phyloP scores from a whole-genome alignment of 2,888 invertebrate species.

The Seira musarum region DNA sequence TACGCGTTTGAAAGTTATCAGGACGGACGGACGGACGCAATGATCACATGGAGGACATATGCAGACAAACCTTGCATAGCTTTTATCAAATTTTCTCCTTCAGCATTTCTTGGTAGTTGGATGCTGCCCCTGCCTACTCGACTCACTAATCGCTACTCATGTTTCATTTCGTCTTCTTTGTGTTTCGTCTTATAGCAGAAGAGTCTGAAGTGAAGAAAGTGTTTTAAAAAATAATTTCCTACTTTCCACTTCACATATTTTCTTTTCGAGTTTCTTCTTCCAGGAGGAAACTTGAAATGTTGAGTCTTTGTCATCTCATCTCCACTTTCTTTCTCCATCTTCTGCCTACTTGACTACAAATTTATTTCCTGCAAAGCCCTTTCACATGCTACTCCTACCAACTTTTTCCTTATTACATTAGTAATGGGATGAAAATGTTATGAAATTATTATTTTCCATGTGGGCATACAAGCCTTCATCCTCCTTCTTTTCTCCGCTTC shows the following conservation, averaged over 20 bases:
- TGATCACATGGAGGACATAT: too few species aligned
- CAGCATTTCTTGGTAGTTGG: too few species aligned
- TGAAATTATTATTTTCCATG: constrained; percentile 7
- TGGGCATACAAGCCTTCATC: neutral
- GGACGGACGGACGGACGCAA: too few species aligned
- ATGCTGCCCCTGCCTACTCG: too few species aligned
- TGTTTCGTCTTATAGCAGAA: too few species aligned
- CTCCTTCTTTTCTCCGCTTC: neutral
- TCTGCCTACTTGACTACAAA: neutral
- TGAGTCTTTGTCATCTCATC: neutral
- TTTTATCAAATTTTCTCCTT: too few species aligned
- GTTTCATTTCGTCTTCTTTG: too few species aligned
- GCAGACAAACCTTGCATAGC: too few species aligned
- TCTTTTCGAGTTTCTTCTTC: neutral
- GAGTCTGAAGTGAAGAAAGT: too few species aligned
- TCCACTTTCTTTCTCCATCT: neutral
- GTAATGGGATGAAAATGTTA: constrained; percentile 11
- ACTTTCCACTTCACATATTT: neutral
- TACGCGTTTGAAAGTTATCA: too few species aligned
- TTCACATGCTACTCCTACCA: neutral
- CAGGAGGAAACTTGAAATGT: neutral
- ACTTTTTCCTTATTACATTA: neutral
- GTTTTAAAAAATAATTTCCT: too few species aligned
- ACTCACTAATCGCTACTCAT: too few species aligned
- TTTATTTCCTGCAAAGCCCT: neutral